These are phyloP conservation scores for Oenanthe melanoleuca DNA, from an alignment of 2,113 vertebrate species.

Conservation along the genomic window DNA sequence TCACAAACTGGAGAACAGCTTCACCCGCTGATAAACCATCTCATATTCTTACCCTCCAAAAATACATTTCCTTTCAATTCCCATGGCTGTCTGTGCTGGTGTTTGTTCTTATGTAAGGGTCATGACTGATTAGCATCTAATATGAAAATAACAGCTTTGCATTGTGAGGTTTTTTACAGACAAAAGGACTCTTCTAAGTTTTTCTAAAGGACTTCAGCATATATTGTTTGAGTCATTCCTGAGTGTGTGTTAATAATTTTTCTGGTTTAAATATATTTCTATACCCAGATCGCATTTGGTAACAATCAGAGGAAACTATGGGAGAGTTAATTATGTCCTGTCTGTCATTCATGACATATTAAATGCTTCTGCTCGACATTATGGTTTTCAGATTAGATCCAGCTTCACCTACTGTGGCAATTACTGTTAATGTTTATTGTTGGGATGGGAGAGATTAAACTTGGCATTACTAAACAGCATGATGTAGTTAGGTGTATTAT, in stretches of 20 bases:
- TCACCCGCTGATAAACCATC: neutral
- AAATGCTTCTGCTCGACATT: neutral
- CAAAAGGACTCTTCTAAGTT: neutral
- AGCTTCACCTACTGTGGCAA: neutral
- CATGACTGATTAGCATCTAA: neutral
- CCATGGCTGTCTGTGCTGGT: accelerated
- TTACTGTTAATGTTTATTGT: neutral
- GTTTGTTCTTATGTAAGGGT: neutral
- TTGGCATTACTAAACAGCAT: neutral
- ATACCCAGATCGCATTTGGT: neutral
- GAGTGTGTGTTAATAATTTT: neutral
- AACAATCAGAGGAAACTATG: neutral
- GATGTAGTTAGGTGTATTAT: neutral
- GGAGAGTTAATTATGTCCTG: neutral
- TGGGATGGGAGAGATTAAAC: neutral
- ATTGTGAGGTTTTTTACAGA: neutral
- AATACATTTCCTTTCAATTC: neutral
- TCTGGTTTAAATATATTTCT: neutral
- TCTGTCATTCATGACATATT: neutral
- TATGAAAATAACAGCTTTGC: neutral
- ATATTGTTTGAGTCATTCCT: neutral
- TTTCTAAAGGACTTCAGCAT: neutral
- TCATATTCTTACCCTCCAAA: neutral
- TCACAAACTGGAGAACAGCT: neutral
- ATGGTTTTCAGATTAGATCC: neutral